phyloP scores from a whole-genome alignment of 2,113 vertebrate species.

The Aspiorhynchus laticeps region DNA sequence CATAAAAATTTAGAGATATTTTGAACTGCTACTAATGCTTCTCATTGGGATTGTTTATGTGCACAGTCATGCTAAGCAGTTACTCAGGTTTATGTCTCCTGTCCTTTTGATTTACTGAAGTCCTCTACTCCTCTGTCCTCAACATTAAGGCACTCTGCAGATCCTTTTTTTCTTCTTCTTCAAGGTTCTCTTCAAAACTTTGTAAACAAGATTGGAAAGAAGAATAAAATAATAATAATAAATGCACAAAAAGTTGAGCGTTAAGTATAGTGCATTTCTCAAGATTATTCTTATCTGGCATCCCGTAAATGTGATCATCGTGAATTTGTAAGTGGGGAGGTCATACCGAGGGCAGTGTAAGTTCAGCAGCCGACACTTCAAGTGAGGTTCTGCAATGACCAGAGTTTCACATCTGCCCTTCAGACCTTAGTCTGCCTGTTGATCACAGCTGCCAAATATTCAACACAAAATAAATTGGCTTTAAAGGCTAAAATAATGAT shows the following conservation, averaged over 20 bases:
- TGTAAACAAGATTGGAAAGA: slow-evolving; percentile 13
- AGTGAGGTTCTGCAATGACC: slow-evolving; percentile 27
- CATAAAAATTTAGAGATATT: not conserved
- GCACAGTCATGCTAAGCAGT: not conserved
- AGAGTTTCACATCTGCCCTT: slow-evolving; percentile 45
- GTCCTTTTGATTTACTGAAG: not conserved
- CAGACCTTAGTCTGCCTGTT: slow-evolving; percentile 25
- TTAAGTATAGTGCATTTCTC: slow-evolving; percentile 30
- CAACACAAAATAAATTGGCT: not conserved
- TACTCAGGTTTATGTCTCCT: not conserved
- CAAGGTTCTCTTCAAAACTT: not conserved
- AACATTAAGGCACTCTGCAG: not conserved
- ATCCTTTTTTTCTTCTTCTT: not conserved
- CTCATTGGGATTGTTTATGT: not conserved
- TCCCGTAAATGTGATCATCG: not conserved
- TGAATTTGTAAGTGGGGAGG: slow-evolving; percentile 22
- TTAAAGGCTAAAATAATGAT: not conserved
- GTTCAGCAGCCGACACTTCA: slow-evolving; percentile 34
- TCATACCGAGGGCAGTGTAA: slow-evolving; percentile 24
- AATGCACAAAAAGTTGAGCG: slow-evolving; percentile 7
- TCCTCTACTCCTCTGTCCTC: not conserved
- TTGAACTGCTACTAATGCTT: not conserved
- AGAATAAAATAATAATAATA: not conserved
- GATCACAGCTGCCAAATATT: slow-evolving; percentile 18
- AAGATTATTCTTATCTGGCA: slow-evolving; percentile 43